Base-by-base conservation (phyloP, 2,888 invertebrate genomes). In the Microplitis manilae region DNA sequence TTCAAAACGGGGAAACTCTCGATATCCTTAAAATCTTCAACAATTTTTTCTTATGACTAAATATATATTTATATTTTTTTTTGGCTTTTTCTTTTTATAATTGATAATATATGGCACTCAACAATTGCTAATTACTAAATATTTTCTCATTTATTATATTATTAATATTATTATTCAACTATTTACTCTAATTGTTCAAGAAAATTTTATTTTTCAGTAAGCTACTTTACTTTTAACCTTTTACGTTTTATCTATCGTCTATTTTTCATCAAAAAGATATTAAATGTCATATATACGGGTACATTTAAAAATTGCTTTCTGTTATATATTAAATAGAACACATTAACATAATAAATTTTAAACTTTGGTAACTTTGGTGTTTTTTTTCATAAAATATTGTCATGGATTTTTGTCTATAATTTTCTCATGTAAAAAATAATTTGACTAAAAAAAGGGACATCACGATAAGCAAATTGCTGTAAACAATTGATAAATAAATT, bases 11-110 rank as follows among this genome's bases (percentile, higher is more conserved):
- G 6, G 65, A 38, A n/a, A 69, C 41, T 75, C 65, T 41, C 61
- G 60, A 13, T 40, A 30, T 68, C 60, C 9, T 65, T 62, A 7
- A 83, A 85, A 86, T 85, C 84, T 84, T 87, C 82, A 87, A 87
- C 87, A 87, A 86, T 80, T 30, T 75, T 13, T 13, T 50, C 50
- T 50, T 50, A 50, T 13, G 1, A 50, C 6, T 50, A 50, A n/a
- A 68, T 76, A 73, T 75, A 75, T 72, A 68, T 65, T 6, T 13
- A 13, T 50, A 8, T 68, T 72, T 30, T 61, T 41, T 71, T 59
- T 59, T 8, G 40, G 50, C 65, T 20, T 61, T 9, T 59, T 60
- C 39, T 68, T 59, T 60, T 38, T 68, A 39, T 60, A 68, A 60
- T 17, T 62, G 68, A 61, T 64, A 73, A 76, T 76, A 68, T 71